These are phyloP conservation scores for Spilosoma lubricipeda DNA, from an alignment of 2,888 invertebrate genomes.

Conservation along the genomic window DNA sequence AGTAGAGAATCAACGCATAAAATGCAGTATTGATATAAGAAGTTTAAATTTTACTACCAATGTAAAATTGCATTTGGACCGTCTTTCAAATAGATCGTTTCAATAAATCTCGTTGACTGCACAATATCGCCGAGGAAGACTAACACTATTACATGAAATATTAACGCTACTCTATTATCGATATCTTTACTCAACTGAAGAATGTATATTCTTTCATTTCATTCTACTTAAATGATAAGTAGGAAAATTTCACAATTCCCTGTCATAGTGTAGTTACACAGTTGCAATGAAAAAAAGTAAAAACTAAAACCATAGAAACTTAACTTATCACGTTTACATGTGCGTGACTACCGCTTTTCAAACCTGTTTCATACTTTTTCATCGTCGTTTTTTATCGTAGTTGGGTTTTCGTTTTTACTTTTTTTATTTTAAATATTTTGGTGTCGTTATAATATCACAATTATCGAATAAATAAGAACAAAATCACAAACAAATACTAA, in stretches of 20 bases:
- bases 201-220: background rate
- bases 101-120: constrained; percentile 51
- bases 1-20: background rate
- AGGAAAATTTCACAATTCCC: background rate
- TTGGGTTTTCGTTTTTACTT: too few relatives aligned
- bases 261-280: background rate
- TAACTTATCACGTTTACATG: too few relatives aligned
- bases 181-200: constrained; percentile 26
- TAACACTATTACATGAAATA: constrained; percentile 43
- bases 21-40: background rate
- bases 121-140: constrained; percentile 43
- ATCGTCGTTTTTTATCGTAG: too few relatives aligned
- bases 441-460: too few relatives aligned
- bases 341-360: too few relatives aligned
- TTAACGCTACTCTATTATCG: constrained; percentile 40
- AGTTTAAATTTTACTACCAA: constrained; percentile 40
- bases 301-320: too few relatives aligned
- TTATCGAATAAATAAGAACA: too few relatives aligned
- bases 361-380: too few relatives aligned
- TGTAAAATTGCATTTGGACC: constrained; percentile 44
- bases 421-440: too few relatives aligned
- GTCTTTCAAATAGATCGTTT: constrained; percentile 48
- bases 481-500: too few relatives aligned
- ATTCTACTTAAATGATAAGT: background rate
- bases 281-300: too few relatives aligned